These are phyloP conservation scores for Coreoperca whiteheadi DNA, from an alignment of 2,113 vertebrate genomes.

Conservation along the genomic window DNA sequence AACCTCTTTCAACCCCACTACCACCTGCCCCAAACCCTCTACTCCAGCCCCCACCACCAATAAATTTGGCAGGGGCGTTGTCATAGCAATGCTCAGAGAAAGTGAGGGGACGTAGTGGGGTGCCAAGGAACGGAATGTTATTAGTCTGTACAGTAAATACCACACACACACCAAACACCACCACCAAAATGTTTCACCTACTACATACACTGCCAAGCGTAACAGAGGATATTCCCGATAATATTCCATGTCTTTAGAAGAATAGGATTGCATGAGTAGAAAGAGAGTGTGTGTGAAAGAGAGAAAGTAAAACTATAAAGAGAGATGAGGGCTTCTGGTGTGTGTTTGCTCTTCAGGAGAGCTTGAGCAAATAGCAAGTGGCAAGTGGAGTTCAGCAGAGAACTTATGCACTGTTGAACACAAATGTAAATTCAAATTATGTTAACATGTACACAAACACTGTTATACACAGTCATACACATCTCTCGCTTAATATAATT, in stretches of 20 bases:
- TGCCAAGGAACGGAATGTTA: conserved; percentile 59
- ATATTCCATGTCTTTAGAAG: neutral
- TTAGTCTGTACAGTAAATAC: conserved; percentile 9
- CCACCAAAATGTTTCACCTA: conserved; percentile 5
- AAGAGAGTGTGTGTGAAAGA: neutral
- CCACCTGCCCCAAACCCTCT: neutral
- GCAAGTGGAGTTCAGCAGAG: conserved; percentile 1
- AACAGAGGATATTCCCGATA: conserved; percentile 5
- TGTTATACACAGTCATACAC: too few relatives aligned
- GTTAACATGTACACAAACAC: neutral
- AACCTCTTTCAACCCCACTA: neutral
- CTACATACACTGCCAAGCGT: neutral
- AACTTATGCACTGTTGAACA: neutral
- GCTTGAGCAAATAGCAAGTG: conserved; percentile 8
- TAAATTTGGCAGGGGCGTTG: conserved; percentile 56
- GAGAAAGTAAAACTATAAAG: neutral
- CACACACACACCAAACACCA: conserved; percentile 6
- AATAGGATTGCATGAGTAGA: neutral
- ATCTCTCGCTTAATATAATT: neutral
- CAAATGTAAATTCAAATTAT: neutral
- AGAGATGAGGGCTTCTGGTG: neutral
- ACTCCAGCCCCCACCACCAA: neutral
- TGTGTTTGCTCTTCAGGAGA: conserved; percentile 15
- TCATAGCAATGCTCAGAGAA: conserved; percentile 51
- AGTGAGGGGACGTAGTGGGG: conserved; percentile 44